Evolutionary conservation across 2,888 invertebrate genomes (phyloP).

Genomic region (Sesia apiformis): DNA sequence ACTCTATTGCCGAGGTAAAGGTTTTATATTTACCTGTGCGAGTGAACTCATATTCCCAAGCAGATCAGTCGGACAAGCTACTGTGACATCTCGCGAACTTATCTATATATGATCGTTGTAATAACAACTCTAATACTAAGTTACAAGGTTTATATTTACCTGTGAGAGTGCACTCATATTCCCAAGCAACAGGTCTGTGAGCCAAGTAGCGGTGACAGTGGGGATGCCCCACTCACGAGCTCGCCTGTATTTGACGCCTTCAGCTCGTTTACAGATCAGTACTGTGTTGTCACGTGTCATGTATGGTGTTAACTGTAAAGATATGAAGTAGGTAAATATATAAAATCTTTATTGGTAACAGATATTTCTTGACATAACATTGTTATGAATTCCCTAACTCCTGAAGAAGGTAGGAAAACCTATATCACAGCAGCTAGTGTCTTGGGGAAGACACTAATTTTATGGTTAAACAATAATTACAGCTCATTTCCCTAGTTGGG

Average conservation of each 20-base stretch:
- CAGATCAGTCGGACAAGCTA: no score
- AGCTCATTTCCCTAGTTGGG: no score
- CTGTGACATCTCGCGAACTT: no score
- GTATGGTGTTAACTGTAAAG: slow-evolving; percentile 78
- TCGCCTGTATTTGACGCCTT: slow-evolving; percentile 90
- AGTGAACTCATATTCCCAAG: slow-evolving; percentile 90
- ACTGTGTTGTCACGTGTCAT: slow-evolving; percentile 87
- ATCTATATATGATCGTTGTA: no score
- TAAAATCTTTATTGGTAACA: no score
- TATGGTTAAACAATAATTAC: no score
- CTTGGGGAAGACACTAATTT: no score
- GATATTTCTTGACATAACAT: no score
- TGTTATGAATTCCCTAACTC: no score
- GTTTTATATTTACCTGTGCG: slow-evolving; percentile 71
- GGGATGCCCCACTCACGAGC: slow-evolving; percentile 95
- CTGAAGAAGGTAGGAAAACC: no score
- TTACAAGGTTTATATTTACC: slow-evolving; percentile 24
- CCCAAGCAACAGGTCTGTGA: slow-evolving; percentile 93
- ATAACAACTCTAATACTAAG: neutral
- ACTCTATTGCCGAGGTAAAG: neutral
- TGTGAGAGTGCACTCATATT: slow-evolving; percentile 88
- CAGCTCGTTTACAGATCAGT: slow-evolving; percentile 84
- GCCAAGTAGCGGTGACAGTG: slow-evolving; percentile 94
- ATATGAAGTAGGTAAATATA: neutral
- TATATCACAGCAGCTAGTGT: no score